Percentiles rank a stretch among this genome's conserved stretches.
Evolutionary conservation across 2,888 invertebrate genomes (phyloP).

Genomic region (Tetragnatha montana): DNA sequence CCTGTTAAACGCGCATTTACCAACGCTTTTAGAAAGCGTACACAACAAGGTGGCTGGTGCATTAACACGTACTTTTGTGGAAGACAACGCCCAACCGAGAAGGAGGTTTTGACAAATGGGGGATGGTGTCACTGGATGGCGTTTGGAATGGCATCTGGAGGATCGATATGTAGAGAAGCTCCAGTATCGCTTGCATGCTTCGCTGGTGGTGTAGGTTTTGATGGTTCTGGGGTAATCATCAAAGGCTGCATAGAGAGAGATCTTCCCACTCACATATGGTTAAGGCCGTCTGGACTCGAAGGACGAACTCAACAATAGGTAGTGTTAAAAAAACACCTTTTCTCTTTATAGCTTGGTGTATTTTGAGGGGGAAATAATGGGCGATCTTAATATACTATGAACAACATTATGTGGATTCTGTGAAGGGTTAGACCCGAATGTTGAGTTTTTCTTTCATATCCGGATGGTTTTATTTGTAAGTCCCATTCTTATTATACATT

Average conservation of each 20-base stretch:
- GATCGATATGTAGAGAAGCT: conserved; percentile 44
- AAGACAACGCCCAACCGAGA: conserved; percentile 45
- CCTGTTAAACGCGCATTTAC: conserved; percentile 18
- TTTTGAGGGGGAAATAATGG: too few relatives aligned
- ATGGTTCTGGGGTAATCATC: conserved; percentile 16
- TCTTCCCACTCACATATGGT: neutral
- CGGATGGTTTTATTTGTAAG: too few relatives aligned
- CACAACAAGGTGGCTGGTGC: conserved; percentile 26
- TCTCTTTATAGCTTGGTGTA: too few relatives aligned
- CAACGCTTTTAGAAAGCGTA: neutral
- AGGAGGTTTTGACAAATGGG: conserved; percentile 43
- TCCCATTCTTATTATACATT: too few relatives aligned
- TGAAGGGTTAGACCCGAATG: too few relatives aligned
- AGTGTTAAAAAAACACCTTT: too few relatives aligned
- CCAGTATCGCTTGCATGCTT: conserved; percentile 4
- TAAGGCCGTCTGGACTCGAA: too few relatives aligned
- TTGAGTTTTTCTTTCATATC: too few relatives aligned
- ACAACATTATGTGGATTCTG: too few relatives aligned
- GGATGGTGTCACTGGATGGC: conserved; percentile 15
- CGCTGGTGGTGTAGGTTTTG: conserved; percentile 11
- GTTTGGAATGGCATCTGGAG: conserved; percentile 30
- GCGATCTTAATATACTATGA: too few relatives aligned
- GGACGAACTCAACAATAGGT: too few relatives aligned
- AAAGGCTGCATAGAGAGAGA: neutral
- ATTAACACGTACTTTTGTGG: conserved; percentile 41